Base-by-base conservation (phyloP, 2,797 vertebrate species). In the Dallia pectoralis region DNA sequence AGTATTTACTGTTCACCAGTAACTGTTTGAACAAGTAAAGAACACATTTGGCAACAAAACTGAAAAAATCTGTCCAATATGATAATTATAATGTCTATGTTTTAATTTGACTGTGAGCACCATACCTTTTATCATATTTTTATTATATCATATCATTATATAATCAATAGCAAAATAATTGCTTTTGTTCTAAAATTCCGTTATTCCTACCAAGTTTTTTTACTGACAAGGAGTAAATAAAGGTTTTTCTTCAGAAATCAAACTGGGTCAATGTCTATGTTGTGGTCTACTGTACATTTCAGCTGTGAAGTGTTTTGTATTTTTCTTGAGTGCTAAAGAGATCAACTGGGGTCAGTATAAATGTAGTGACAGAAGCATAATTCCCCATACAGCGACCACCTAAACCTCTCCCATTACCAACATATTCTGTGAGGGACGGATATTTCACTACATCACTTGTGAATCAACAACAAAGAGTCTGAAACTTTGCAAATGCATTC, bases 11-110 rank as follows among this genome's bases (percentile, higher is more conserved):
- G 29, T 61, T 48, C 36, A 62, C 53, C 22, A 53, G n/a, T 36
- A 73, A 67, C 15, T 67, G 71, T 67, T 15, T 27, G 36, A 48
- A 32, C 25, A 63, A 29, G 14, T 44, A 33, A 66, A 72, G 27
- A 65, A 32, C 1, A 66, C 36, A n/a, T 56, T 36, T 59, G 51
- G 2, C 15, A 56, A 14, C 19, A n/a, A 22, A 36, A 66, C 64
- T 27, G 27, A 27, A 30, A 25, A 29, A 22, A n/a, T 25, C n/a
- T 56, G 22, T 22, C n/a, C 14, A 4, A 30, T 30, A 9, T 30
- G 9, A 30, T 0, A 30, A 16, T 44, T 8, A 8, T 44, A 44
- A 44, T 44, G 7, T 30, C 0, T 1, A 66, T 40, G 16, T 66
- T 15, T n/a, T 40, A 16, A 0, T 7, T 66, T 66, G 32, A 19